A percentile compares a stretch with the other conserved stretches of the same genome.
Conservation (phyloP, 2,888 invertebrate genomes). For the Eristalis intricaria region DNA sequence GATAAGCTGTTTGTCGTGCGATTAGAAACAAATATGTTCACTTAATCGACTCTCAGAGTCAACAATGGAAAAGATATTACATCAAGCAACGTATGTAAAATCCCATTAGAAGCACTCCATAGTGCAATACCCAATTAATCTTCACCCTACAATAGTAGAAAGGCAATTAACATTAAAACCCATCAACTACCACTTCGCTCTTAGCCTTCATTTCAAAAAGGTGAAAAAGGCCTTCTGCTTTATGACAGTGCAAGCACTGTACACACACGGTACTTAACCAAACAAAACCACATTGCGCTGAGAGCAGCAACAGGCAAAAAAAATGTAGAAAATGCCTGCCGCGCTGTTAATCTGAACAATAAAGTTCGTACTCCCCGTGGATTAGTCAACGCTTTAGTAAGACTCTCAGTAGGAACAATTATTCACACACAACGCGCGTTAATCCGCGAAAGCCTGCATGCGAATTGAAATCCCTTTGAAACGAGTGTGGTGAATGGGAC, state of each 20-base stretch:
- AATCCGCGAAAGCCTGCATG: conserved; percentile 68
- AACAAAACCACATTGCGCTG: conserved; percentile 59
- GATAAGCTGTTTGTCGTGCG: too few species aligned
- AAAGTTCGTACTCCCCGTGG: conserved; percentile 63
- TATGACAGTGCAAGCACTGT: conserved; percentile 39
- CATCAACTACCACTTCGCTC: conserved; percentile 32
- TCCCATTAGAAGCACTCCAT: conserved; percentile 24
- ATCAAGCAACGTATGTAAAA: background rate
- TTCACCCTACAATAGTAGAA: conserved; percentile 2
- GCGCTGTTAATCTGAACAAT: conserved; percentile 66
- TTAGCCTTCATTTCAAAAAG: conserved; percentile 50
- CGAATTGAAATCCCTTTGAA: conserved; percentile 54
- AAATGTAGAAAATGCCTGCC: conserved; percentile 41
- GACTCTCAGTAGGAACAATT: conserved; percentile 62
- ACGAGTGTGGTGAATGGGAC: background rate
- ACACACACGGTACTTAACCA: conserved; percentile 58
- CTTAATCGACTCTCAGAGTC: background rate
- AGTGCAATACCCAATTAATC: conserved; percentile 50
- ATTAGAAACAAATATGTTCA: background rate
- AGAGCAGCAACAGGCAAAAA: background rate
- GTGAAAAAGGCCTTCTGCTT: conserved; percentile 56
- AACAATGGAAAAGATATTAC: background rate
- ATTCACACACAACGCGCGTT: conserved; percentile 66
- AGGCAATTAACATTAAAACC: conserved; percentile 38
- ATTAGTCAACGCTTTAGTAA: conserved; percentile 67